Evolutionary conservation across 2,113 vertebrate species (phyloP).

Genomic region (Macaca nemestrina): DNA sequence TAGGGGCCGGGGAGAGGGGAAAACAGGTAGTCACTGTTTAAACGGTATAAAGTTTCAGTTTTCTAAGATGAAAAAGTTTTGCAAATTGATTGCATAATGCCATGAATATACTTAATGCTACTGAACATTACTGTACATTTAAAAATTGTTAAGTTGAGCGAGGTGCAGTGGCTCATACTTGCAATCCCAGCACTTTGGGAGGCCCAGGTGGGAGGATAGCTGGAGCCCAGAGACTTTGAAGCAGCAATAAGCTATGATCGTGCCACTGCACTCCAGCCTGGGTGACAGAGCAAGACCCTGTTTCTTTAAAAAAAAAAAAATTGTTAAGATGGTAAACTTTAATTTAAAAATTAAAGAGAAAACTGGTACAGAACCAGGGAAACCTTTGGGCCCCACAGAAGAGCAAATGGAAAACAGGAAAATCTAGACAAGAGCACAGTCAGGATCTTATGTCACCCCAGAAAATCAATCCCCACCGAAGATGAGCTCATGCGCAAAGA

Average conservation of each 20-base stretch:
- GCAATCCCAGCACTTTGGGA: not conserved
- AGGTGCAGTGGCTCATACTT: not conserved
- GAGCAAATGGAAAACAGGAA: not conserved
- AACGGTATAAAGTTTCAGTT: not conserved
- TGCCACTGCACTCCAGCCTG: not conserved
- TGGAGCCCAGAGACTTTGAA: not conserved
- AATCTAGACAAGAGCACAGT: not conserved
- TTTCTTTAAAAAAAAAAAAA: not conserved
- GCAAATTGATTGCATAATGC: not conserved
- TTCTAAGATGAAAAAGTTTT: not conserved
- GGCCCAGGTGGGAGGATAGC: not conserved
- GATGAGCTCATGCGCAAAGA: not conserved
- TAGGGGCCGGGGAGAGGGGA: no score
- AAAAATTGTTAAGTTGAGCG: not conserved
- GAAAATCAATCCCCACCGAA: not conserved
- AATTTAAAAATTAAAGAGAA: not conserved
- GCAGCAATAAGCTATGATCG: not conserved
- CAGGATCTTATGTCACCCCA: not conserved
- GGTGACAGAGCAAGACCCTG: not conserved
- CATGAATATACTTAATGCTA: not conserved
- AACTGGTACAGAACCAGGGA: not conserved
- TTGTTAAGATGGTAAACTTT: not conserved
- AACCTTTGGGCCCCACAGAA: not conserved
- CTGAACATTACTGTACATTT: not conserved
- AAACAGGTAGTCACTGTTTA: not conserved